Evolutionary conservation across 1,140 invertebrate species (phyloP).

Genomic region (Trichomalopsis sarcophagae): DNA sequence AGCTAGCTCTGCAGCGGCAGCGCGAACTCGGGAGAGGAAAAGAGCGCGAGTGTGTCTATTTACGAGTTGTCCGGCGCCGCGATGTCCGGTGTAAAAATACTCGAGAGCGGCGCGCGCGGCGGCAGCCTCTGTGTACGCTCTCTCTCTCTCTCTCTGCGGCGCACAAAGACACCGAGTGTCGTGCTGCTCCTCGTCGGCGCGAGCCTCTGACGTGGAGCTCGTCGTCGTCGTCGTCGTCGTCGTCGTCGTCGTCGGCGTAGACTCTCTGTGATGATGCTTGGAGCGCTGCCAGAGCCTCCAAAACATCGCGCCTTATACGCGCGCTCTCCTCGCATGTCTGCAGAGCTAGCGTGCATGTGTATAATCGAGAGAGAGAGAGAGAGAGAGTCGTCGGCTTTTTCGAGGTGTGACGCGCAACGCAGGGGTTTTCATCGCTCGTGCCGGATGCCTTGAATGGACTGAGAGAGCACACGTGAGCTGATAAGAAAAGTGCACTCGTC

Average conservation of each 20-base stretch:
- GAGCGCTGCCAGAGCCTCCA: neutral
- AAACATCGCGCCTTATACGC: slow-evolving; percentile 18
- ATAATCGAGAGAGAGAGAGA: slow-evolving; percentile 1
- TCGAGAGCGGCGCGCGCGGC: slow-evolving; percentile 57
- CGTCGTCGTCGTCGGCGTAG: slow-evolving; percentile 28
- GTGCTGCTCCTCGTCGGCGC: slow-evolving; percentile 49
- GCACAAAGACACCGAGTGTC: slow-evolving; percentile 53
- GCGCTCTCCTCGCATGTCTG: neutral
- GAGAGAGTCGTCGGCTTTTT: neutral
- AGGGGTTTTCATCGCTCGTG: neutral
- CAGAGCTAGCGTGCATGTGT: no score
- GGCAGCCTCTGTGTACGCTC: slow-evolving; percentile 59
- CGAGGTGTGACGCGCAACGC: neutral
- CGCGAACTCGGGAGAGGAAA: neutral
- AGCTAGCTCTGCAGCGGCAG: no score
- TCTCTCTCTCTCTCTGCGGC: neutral
- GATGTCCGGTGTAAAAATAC: slow-evolving; percentile 76
- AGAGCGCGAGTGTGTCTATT: slow-evolving; percentile 68
- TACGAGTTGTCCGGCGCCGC: slow-evolving; percentile 76
- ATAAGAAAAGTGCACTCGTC: neutral
- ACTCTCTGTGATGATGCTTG: slow-evolving; percentile 5
- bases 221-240: slow-evolving; percentile 34
- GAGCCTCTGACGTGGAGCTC: slow-evolving; percentile 40
- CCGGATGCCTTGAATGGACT: neutral
- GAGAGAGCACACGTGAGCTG: neutral